Conservation (phyloP, 2,888 invertebrate species). For the Apantesis nais region DNA sequence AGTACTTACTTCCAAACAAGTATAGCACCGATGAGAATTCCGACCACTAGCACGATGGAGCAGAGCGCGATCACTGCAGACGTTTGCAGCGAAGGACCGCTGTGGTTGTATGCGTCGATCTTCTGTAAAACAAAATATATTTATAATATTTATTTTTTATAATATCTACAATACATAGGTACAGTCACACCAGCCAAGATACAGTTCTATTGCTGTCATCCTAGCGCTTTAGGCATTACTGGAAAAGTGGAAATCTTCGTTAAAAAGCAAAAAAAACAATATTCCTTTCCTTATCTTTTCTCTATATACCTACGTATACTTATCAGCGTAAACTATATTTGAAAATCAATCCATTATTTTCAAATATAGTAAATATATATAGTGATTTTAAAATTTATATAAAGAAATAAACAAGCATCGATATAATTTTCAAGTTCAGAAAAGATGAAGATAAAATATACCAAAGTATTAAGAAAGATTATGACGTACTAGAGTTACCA, state of each 20-base stretch:
- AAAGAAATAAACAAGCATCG: neutral
- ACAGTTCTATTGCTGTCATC: neutral
- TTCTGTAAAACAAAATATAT: slow-evolving; percentile 88
- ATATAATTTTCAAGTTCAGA: neutral
- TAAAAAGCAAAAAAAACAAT: neutral
- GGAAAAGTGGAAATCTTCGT: no score
- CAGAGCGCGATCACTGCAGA: slow-evolving; percentile 94
- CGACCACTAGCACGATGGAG: slow-evolving; percentile 91
- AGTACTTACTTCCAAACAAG: slow-evolving; percentile 95
- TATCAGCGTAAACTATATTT: no score
- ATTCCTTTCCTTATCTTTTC: neutral
- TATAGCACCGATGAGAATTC: slow-evolving; percentile 92
- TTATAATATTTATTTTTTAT: no score
- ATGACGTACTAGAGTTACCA: neutral
- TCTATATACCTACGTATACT: no score
- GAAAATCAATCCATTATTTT: no score
- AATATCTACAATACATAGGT: neutral
- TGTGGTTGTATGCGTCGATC: slow-evolving; percentile 95
- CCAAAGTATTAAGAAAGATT: neutral
- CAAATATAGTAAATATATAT: no score
- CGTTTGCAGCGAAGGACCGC: slow-evolving; percentile 93
- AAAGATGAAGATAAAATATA: neutral
- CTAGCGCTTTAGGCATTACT: no score
- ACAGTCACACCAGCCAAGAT: neutral
- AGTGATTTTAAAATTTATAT: neutral